Conservation (phyloP, 2,113 vertebrate species). For the Pluvianellus socialis region DNA sequence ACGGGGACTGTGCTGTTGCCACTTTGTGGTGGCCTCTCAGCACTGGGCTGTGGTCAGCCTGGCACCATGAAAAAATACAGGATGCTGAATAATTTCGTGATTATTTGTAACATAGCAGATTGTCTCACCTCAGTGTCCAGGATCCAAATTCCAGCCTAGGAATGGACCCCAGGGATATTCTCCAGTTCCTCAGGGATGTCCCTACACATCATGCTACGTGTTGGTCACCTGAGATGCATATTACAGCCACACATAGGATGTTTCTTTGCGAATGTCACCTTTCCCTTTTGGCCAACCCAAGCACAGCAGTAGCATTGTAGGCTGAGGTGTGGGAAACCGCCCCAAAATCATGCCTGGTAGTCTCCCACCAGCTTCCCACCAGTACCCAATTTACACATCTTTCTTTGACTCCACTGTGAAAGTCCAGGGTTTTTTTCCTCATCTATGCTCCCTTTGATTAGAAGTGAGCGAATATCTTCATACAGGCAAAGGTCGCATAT, state of each 20-base stretch:
- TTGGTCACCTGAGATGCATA: rapidly evolving
- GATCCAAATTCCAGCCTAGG: neutral
- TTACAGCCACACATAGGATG: neutral
- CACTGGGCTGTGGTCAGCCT: neutral
- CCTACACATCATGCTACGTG: rapidly evolving
- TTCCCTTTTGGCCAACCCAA: neutral
- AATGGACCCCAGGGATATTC: neutral
- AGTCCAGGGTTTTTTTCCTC: neutral
- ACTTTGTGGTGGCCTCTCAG: neutral
- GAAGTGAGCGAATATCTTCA: neutral
- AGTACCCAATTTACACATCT: neutral
- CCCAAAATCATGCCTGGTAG: neutral
- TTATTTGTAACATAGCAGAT: neutral
- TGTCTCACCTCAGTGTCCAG: neutral
- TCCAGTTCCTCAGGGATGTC: neutral
- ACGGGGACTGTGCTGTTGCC: neutral
- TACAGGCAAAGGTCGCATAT: neutral
- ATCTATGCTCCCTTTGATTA: neutral
- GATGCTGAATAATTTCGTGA: neutral
- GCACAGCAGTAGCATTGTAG: neutral
- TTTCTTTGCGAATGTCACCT: neutral
- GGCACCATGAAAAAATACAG: neutral
- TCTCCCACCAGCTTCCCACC: neutral
- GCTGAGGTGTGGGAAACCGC: neutral
- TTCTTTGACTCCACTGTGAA: neutral